A percentile compares a stretch with the other conserved stretches of the same genome.
phyloP scores from a whole-genome alignment of 2,113 vertebrate species.

The Falcunculus frontatus region DNA sequence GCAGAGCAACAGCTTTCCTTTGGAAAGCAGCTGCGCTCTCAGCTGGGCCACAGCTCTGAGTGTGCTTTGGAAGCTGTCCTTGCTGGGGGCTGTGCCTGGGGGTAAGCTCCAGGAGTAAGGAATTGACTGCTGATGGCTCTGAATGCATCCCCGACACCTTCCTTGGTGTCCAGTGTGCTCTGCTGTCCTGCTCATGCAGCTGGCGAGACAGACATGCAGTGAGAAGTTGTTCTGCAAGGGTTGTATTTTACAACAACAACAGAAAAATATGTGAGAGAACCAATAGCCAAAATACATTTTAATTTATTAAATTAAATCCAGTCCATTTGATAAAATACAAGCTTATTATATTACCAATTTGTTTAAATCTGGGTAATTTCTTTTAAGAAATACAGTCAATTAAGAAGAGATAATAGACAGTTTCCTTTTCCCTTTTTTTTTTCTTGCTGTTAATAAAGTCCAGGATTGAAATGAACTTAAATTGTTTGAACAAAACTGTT shows the following conservation, averaged over 20 bases:
- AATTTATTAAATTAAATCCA: conserved; percentile 46
- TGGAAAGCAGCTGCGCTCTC: not conserved
- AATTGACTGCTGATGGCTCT: not conserved
- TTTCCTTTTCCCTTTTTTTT: not conserved
- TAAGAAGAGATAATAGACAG: conserved; percentile 32
- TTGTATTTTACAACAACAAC: not conserved
- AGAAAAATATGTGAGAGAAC: not conserved
- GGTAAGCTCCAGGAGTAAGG: not conserved
- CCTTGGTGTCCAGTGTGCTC: not conserved
- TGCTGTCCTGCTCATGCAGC: not conserved
- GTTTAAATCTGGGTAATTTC: not conserved
- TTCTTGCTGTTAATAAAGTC: conserved; percentile 41
- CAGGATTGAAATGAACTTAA: conserved; percentile 27
- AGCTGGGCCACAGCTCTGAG: not conserved
- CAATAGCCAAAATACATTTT: conserved; percentile 24
- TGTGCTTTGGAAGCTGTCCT: not conserved
- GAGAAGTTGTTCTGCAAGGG: not conserved
- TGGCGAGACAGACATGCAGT: not conserved
- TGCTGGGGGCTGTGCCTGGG: not conserved
- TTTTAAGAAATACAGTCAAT: conserved; percentile 47
- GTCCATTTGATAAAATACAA: conserved; percentile 51
- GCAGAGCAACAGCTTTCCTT: not conserved
- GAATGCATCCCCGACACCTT: rapidly evolving
- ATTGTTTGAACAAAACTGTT: conserved; percentile 30
- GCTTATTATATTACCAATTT: not conserved